Evolutionary conservation across 2,888 invertebrate genomes (phyloP), one percentile per base, ranked within the genome.

Genomic region (Diloba caeruleocephala): DNA sequence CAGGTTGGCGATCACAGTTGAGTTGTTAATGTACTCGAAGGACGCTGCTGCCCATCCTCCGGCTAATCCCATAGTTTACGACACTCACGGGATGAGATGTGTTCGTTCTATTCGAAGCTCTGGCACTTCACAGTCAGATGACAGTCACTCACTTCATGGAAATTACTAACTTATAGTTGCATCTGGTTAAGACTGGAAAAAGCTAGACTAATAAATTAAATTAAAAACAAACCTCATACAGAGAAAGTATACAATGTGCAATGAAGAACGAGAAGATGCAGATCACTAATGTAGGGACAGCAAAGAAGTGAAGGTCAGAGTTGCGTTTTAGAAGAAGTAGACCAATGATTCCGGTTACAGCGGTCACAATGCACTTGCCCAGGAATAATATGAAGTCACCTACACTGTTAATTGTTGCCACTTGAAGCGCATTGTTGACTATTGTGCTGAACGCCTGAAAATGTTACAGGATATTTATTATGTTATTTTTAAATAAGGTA

Each of bases 311-410:
- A 29, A 98, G 87, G 49, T 96, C 95, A 0, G 95, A 84, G 84
- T 96, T 95, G 59, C 96, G 94, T 77, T 96, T 96, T 76, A 98
- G 95, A 64, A 97, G 89, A 41, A 98, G 90, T 39, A 98, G 90
- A 14, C 97, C 97, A 38, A 97, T 94, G 54, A 83, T 86, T 12
- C 97, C 98, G 0, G 97, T 97, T 3, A 97, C 92, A 0, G 97
- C 96, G 3, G 98, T 98, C 48, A 98, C 97, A 55, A 93, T 93
- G 62, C 93, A 93, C 83, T 97, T 97, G 45, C 98, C 98, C 64
- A 99, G 93, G 84, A 99, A 98, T 36, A 99, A 92, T 58, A 99
- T 96, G 83, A 98, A 98, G 87, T 98, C 98, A 3, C 98, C 99
- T 33, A 98, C 95, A 70, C 97, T 97, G 90, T 99, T 99, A 49